Percentiles rank a stretch among this genome's conserved stretches.
Conservation (phyloP, 1,140 invertebrate species). For the Bursaphelenchus mucronatus region DNA sequence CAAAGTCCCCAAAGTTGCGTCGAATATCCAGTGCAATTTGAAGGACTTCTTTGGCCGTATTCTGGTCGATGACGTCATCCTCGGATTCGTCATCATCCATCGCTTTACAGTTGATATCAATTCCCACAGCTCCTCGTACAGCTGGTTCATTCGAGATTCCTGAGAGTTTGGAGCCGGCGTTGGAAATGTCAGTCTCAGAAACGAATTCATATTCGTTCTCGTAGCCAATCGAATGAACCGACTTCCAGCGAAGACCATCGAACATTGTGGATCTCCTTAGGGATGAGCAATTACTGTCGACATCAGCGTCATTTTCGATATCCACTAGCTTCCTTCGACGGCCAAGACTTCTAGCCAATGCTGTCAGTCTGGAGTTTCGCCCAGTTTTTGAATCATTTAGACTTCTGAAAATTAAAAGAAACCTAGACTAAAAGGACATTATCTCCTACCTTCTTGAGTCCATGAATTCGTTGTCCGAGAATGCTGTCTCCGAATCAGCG, state of each 20-base stretch:
- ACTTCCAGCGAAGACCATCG: slow-evolving; percentile 32
- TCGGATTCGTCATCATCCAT: slow-evolving; percentile 33
- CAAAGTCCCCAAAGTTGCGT: slow-evolving; percentile 36
- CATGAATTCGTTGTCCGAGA: slow-evolving; percentile 39
- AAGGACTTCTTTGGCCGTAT: slow-evolving; percentile 14
- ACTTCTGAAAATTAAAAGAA: not conserved
- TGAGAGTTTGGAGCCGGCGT: slow-evolving; percentile 7
- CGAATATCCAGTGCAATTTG: slow-evolving; percentile 31
- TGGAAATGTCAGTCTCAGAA: slow-evolving; percentile 25
- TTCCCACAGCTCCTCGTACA: slow-evolving; percentile 10
- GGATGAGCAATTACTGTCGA: slow-evolving; percentile 42
- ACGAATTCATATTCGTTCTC: slow-evolving; percentile 42
- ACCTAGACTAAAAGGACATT: no score
- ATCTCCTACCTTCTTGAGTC: slow-evolving; percentile 15
- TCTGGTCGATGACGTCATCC: slow-evolving; percentile 10
- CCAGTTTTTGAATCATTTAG: not conserved
- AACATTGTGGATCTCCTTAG: slow-evolving; percentile 38
- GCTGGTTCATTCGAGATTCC: not conserved
- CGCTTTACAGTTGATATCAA: slow-evolving; percentile 25
- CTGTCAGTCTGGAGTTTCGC: not conserved
- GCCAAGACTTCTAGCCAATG: not conserved
- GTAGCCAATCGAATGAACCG: slow-evolving; percentile 41
- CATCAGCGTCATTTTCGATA: slow-evolving; percentile 38
- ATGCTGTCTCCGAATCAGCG: slow-evolving; percentile 44
- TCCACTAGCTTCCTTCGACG: not conserved